Evolutionary conservation across 2,888 invertebrate species (phyloP), one percentile per base, ranked within the genome.

Genomic region (Amiota mariae): DNA sequence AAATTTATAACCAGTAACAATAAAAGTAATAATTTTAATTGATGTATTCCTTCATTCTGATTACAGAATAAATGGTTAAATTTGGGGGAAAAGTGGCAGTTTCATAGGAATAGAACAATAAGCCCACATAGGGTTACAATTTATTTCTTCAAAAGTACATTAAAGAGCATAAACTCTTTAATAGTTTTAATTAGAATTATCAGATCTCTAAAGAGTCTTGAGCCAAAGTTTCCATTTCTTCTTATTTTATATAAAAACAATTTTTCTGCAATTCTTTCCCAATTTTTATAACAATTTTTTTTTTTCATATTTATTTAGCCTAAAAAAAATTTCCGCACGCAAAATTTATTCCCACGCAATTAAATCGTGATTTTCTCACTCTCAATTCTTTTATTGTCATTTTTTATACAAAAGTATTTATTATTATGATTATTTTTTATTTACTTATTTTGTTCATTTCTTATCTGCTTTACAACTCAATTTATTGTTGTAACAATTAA

Each of bases 291-390:
- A 13, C 13, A 46, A 57, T 63, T 24, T 76, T 51, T 77, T 76
- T 64, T 72, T 73, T 67, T 72, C 18, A n/a, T 73, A 57, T 70
- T 75, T 76, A 67, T 68, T 70, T 71, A 61, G 6, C 36, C 59
- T 73, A 67, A 72, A 67, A 36, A 47, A 49, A 49, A 47, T 49
- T 18, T 48, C 59, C 79, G 81, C 83, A 83, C 85, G 84, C 85
- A 82, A 83, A 78, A 82, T 66, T 76, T 76, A 80, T 84, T 84
- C 84, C 84, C 84, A 84, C 84, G 84, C 84, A 84, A 82, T 84
- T 83, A 74, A 78, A 79, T 84, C 85, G 84, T 84, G 84, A 81
- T 84, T 67, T 73, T 70, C 72, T 72, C 72, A 72, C 72, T 72
- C 66, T 66, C n/a, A 46, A 66, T 66, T 72, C n/a, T 56, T 71